Conservation (phyloP, 2,113 vertebrate genomes). For the Atherinomorus stipes region DNA sequence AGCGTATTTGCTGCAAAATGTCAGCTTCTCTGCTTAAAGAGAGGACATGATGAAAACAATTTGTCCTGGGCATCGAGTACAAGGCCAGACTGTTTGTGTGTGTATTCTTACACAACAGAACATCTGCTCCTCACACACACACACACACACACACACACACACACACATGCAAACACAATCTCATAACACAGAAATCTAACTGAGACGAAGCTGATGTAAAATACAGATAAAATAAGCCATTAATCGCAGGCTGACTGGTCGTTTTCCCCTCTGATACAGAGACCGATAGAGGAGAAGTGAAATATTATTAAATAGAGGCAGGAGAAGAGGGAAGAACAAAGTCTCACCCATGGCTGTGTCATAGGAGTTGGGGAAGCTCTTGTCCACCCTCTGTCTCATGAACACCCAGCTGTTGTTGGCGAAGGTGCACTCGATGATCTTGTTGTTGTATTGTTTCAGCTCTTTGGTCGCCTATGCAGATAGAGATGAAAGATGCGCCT, state of each 20-base stretch:
- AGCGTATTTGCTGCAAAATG: constrained; percentile 5
- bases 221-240: constrained; percentile 39
- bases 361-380: constrained; percentile 99
- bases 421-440: constrained; percentile 99
- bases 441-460: constrained; percentile 96
- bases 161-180: not conserved
- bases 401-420: constrained; percentile 97
- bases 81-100: constrained; percentile 18
- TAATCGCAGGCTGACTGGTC: constrained; percentile 19
- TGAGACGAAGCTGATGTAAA: constrained; percentile 23
- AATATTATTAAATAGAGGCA: constrained; percentile 13
- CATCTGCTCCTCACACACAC: not conserved
- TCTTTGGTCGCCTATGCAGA: constrained; percentile 92
- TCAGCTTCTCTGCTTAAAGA: constrained; percentile 12
- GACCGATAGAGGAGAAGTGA: constrained; percentile 8
- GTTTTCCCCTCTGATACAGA: constrained; percentile 6
- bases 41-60: constrained; percentile 20
- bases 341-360: constrained; percentile 97
- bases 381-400: constrained; percentile 97
- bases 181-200: constrained; percentile 20
- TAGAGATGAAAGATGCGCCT: constrained; percentile 22
- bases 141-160: not conserved
- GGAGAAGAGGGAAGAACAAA: constrained; percentile 8
- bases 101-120: constrained; percentile 18
- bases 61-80: constrained; percentile 16